Evolutionary conservation across 2,797 vertebrate genomes (phyloP).

Genomic region (Labeo calbasu): DNA sequence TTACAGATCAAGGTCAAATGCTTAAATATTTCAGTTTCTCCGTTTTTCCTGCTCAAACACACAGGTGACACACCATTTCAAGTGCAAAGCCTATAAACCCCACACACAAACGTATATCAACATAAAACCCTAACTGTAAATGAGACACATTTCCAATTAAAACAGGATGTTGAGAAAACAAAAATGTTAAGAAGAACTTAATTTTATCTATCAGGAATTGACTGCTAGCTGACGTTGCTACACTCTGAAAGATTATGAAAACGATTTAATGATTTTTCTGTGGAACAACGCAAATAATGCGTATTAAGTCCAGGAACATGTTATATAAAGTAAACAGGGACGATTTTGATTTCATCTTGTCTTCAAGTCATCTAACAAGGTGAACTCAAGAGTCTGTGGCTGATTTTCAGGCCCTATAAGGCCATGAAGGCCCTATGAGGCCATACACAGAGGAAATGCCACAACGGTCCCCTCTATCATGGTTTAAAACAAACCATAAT

Average conservation of each 20-base stretch:
- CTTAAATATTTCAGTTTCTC: not conserved
- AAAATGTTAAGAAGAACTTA: not conserved
- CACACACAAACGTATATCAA: not conserved
- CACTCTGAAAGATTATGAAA: not conserved
- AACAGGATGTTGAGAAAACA: not conserved
- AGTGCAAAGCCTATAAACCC: not conserved
- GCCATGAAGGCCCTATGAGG: not conserved
- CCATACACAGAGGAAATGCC: not conserved
- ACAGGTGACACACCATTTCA: not conserved
- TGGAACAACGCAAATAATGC: not conserved
- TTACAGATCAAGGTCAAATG: slow-evolving; percentile 17
- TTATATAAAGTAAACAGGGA: too few relatives aligned
- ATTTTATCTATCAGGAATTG: not conserved
- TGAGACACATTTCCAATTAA: not conserved
- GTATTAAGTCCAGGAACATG: not conserved
- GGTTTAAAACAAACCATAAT: slow-evolving; percentile 17
- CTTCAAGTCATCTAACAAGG: not conserved
- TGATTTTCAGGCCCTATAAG: not conserved
- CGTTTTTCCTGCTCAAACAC: not conserved
- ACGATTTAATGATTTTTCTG: not conserved
- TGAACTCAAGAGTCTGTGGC: not conserved
- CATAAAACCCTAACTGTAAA: not conserved
- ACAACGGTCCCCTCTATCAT: not conserved
- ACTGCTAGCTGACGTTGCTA: not conserved
- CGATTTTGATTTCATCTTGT: too few relatives aligned